phyloP scores from a whole-genome alignment of 2,797 vertebrate species.

The Perdix hodgsoniae region DNA sequence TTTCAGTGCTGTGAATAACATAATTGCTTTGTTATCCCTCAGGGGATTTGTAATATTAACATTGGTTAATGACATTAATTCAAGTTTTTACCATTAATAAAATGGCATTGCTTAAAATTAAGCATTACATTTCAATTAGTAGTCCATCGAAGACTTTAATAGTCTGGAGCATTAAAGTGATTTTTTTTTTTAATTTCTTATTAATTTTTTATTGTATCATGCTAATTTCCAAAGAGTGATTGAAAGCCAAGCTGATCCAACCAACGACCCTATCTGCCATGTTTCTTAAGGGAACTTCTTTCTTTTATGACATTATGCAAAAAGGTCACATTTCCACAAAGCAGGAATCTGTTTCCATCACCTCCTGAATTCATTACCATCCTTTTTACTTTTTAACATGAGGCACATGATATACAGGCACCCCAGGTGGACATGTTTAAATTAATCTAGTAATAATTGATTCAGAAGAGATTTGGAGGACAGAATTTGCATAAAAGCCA shows the following conservation, averaged over 20 bases:
- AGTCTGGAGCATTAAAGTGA: constrained; percentile 59
- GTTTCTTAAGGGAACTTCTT: constrained; percentile 66
- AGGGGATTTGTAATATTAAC: constrained; percentile 75
- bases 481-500: constrained; percentile 75
- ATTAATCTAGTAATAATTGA: constrained; percentile 80
- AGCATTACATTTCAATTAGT: constrained; percentile 76
- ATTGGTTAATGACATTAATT: constrained; percentile 78
- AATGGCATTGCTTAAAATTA: constrained; percentile 75
- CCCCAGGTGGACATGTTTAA: constrained; percentile 73
- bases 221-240: constrained; percentile 70
- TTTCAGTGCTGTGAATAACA: constrained; percentile 62
- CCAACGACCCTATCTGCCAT: constrained; percentile 40
- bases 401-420: constrained; percentile 64
- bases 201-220: constrained; percentile 75
- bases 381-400: constrained; percentile 65
- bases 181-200: constrained; percentile 64
- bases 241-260: constrained; percentile 68
- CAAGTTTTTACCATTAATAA: constrained; percentile 78
- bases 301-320: constrained; percentile 66
- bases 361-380: constrained; percentile 47
- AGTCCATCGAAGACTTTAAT: constrained; percentile 65
- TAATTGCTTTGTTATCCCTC: constrained; percentile 75
- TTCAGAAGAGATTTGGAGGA: constrained; percentile 78
- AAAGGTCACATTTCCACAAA: constrained; percentile 77
- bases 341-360: constrained; percentile 71